Percentiles rank a stretch among this genome's conserved stretches.
Conservation (phyloP, 1,140 invertebrate genomes). For the Hylaeus anthracinus region DNA sequence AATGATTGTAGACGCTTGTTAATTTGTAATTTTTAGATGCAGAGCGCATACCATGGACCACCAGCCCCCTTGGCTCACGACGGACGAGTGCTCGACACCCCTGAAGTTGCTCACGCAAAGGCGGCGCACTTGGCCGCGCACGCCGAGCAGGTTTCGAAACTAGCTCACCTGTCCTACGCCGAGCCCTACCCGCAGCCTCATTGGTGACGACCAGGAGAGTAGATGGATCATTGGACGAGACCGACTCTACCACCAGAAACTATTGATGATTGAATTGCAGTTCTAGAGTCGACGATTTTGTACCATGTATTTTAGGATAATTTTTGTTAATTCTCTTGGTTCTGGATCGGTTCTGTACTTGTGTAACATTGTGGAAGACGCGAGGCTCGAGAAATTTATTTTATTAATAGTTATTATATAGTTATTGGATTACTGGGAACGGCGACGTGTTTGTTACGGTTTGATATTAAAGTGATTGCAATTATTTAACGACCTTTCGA, state of each 20-base stretch:
- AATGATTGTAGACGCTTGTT: no score
- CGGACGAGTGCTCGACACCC: constrained; percentile 68
- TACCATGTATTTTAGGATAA: neutral
- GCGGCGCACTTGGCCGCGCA: constrained; percentile 82
- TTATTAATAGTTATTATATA: neutral
- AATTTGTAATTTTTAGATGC: no score
- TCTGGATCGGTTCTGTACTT: neutral
- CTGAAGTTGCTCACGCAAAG: constrained; percentile 81
- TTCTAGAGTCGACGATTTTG: neutral
- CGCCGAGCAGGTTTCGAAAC: constrained; percentile 78
- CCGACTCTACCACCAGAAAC: neutral
- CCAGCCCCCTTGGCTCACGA: constrained; percentile 69
- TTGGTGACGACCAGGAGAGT: constrained; percentile 17
- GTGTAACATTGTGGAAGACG: neutral
- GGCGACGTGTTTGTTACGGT: constrained; percentile 2
- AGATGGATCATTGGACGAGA: neutral
- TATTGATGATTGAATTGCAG: no score
- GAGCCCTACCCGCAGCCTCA: constrained; percentile 19
- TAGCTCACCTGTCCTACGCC: constrained; percentile 54
- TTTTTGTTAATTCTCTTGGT: neutral
- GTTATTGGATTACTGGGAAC: neutral
- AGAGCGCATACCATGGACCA: constrained; percentile 67
- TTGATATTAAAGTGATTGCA: constrained; percentile 25
- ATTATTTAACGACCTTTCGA: constrained; percentile 13
- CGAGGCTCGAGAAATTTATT: neutral